Percentiles rank a stretch among this genome's conserved stretches.
Conservation (phyloP, 2,113 vertebrate genomes). For the Atherinomorus stipes region DNA sequence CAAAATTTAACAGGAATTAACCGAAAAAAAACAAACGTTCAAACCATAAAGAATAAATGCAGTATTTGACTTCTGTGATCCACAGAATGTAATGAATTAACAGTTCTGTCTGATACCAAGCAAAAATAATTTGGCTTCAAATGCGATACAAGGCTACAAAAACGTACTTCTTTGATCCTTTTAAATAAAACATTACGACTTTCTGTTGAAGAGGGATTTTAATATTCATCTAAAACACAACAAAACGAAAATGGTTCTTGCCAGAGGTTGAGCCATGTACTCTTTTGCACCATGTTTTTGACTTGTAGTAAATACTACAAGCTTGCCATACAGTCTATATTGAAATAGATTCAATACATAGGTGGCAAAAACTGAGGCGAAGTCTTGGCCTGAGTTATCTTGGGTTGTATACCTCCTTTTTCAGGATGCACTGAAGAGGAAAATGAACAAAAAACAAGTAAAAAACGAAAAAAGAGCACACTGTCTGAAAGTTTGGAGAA, state of each 20-base stretch:
- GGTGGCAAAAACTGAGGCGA: neutral
- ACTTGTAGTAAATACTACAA: neutral
- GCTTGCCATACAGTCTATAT: neutral
- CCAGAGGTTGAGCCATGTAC: neutral
- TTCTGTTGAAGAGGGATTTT: no score
- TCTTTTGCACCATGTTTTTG: neutral
- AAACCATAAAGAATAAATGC: neutral
- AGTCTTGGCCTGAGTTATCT: neutral
- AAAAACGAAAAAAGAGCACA: constrained; percentile 19
- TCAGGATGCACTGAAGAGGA: constrained; percentile 17
- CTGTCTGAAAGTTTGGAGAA: constrained; percentile 39
- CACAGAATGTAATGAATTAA: neutral
- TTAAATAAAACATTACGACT: no score
- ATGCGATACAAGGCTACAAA: no score
- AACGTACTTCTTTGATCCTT: no score
- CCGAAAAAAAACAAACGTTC: no score
- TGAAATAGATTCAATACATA: neutral
- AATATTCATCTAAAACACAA: neutral
- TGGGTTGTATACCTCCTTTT: neutral
- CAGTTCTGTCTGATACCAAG: neutral
- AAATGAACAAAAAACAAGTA: neutral
- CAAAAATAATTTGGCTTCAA: no score
- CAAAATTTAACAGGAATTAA: neutral
- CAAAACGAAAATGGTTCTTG: neutral
- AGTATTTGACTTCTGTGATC: neutral